A percentile compares a stretch with the other conserved stretches of the same genome.
phyloP scores from a whole-genome alignment of 2,113 vertebrate genomes.

The human region GRCh38 chr6:15628001-15628500 shows the following conservation, averaged over 20 bases:
- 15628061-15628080: neutral
- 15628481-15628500: too few relatives aligned
- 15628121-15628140: neutral
- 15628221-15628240: neutral
- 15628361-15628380: neutral
- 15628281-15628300: neutral
- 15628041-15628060: neutral
- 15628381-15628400: neutral
- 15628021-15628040: neutral
- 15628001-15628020: neutral
- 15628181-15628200: neutral
- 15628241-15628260: conserved; percentile 25
- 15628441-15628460: too few relatives aligned
- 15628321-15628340: neutral
- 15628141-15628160: conserved; percentile 35
- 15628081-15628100: neutral
- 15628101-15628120: conserved; percentile 36
- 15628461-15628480: too few relatives aligned
- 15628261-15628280: neutral
- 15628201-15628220: neutral
- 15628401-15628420: too few relatives aligned
- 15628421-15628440: too few relatives aligned
- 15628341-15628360: conserved; percentile 29
- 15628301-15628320: neutral
- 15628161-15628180: conserved; percentile 25